Evolutionary conservation across 2,888 invertebrate species (phyloP).

Genomic region (Drosophila atroscutellata): DNA sequence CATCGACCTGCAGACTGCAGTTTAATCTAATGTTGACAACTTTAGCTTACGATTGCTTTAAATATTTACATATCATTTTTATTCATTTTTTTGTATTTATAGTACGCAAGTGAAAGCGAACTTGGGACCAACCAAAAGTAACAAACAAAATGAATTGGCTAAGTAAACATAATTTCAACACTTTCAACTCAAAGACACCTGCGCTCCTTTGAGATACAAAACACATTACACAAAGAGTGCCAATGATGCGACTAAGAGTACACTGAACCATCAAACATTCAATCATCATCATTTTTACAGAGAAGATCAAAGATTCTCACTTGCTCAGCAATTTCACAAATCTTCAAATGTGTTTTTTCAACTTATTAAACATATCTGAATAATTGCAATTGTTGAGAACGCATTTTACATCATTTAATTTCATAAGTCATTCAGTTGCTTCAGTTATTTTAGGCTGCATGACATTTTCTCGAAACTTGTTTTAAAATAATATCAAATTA

Average conservation of each 20-base stretch:
- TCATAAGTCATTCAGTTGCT: slow-evolving; percentile 19
- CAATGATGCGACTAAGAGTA: slow-evolving; percentile 62
- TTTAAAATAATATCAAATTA: not conserved
- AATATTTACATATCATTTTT: slow-evolving; percentile 37
- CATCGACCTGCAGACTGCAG: slow-evolving; percentile 45
- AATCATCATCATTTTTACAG: slow-evolving; percentile 18
- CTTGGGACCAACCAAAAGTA: slow-evolving; percentile 53
- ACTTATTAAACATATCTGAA: not conserved
- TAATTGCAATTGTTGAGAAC: slow-evolving; percentile 15
- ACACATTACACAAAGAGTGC: slow-evolving; percentile 52
- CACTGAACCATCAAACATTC: not conserved
- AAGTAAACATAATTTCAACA: slow-evolving; percentile 43
- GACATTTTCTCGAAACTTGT: slow-evolving; percentile 21
- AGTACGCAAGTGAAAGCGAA: slow-evolving; percentile 74
- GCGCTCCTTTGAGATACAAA: slow-evolving; percentile 41
- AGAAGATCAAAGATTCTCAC: slow-evolving; percentile 6
- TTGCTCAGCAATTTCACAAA: not conserved
- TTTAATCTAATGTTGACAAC: slow-evolving; percentile 31
- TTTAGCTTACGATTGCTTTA: slow-evolving; percentile 37
- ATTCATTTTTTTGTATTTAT: slow-evolving; percentile 49
- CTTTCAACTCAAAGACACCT: not conserved
- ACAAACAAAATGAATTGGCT: slow-evolving; percentile 66
- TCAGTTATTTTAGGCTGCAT: slow-evolving; percentile 36
- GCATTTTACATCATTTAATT: slow-evolving; percentile 19
- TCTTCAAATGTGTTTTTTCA: not conserved